Conservation (phyloP, 2,888 invertebrate genomes). For the Drosophila colorata region DNA sequence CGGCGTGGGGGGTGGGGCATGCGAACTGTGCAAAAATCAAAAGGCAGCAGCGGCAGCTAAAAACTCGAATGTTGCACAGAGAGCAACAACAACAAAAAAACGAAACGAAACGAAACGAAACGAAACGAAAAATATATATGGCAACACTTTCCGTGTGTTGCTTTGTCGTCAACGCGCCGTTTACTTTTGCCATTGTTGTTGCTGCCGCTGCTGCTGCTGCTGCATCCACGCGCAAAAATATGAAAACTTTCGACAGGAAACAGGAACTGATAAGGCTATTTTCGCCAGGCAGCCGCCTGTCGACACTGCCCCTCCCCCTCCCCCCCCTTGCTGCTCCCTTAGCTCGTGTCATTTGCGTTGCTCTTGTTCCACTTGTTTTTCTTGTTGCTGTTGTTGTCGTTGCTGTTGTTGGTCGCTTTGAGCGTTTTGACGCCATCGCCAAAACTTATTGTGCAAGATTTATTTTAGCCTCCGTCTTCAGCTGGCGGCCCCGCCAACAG, state of each 20-base stretch:
- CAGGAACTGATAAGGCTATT: conserved; percentile 85
- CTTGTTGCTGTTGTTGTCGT: conserved; percentile 18
- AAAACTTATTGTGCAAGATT: conserved; percentile 76
- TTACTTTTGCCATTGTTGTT: conserved; percentile 68
- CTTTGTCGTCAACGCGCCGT: conserved; percentile 65
- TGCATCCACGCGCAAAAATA: conserved; percentile 78
- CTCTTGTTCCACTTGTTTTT: conserved; percentile 40
- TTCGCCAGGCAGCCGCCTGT: conserved; percentile 72
- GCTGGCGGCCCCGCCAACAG: conserved; percentile 10
- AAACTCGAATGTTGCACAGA: conserved; percentile 1
- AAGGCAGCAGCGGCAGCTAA: conserved; percentile 19
- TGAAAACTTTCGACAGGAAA: conserved; percentile 85
- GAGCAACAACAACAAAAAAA: conserved; percentile 7
- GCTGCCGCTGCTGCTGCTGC: conserved; percentile 35
- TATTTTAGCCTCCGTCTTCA: conserved; percentile 48
- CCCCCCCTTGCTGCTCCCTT: conserved; percentile 16
- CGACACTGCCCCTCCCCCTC: conserved; percentile 27
- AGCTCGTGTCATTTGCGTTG: conserved; percentile 63
- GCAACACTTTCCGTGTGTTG: conserved; percentile 79
- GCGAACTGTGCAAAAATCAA: conserved; percentile 38
- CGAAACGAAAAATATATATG: conserved; percentile 46
- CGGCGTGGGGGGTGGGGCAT: not conserved
- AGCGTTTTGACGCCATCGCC: conserved; percentile 57
- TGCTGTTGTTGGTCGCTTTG: conserved; percentile 50
- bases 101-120: conserved; percentile 25